Conservation (phyloP, 2,113 vertebrate species). For the Nothocercus nigrocapillus region DNA sequence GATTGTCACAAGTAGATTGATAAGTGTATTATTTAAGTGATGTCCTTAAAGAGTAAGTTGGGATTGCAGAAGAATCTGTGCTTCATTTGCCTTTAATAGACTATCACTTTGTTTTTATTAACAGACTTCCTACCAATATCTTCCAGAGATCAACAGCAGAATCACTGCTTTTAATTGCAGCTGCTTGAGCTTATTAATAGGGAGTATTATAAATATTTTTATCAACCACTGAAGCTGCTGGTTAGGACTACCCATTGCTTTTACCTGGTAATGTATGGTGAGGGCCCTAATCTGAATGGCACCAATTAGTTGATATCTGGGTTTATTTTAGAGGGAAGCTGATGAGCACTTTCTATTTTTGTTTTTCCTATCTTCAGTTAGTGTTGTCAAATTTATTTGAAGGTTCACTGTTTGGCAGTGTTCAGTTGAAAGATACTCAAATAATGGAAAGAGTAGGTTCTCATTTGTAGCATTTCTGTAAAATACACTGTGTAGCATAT, state of each 20-base stretch:
- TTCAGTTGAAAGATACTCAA: conserved; percentile 22
- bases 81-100: conserved; percentile 59
- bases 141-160: conserved; percentile 3
- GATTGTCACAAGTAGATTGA: conserved; percentile 12
- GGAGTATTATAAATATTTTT: conserved; percentile 17
- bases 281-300: background rate
- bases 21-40: conserved; percentile 37
- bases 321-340: conserved; percentile 40
- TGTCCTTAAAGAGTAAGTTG: conserved; percentile 26
- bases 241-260: conserved; percentile 15
- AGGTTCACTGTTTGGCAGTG: conserved; percentile 13
- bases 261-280: background rate
- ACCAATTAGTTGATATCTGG: conserved; percentile 9
- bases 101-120: conserved; percentile 27
- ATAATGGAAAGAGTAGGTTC: conserved; percentile 47
- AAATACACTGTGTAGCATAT: conserved; percentile 64
- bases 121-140: conserved; percentile 1
- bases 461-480: conserved; percentile 66
- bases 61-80: conserved; percentile 43
- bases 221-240: conserved; percentile 49
- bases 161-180: background rate
- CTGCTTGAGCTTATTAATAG: conserved; percentile 31
- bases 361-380: background rate
- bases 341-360: conserved; percentile 41
- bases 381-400: conserved; percentile 44